Conservation (phyloP, 1,140 invertebrate species). For the Asobara japonica region DNA sequence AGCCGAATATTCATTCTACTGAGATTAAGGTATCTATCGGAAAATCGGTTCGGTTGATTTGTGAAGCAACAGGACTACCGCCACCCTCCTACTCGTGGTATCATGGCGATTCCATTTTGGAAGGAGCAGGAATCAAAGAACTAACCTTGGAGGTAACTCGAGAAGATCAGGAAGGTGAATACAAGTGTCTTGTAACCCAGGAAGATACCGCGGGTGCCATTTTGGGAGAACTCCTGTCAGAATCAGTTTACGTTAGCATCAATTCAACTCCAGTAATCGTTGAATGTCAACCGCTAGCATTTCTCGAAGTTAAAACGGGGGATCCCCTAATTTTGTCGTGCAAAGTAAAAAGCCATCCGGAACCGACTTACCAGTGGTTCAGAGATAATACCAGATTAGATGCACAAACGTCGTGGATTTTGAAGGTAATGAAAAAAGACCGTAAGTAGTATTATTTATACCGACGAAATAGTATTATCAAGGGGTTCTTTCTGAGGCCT, state of each 20-base stretch:
- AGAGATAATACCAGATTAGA: conserved; percentile 52
- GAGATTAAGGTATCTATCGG: conserved; percentile 39
- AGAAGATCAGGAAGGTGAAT: conserved; percentile 47
- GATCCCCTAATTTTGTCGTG: conserved; percentile 46
- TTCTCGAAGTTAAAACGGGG: conserved; percentile 46
- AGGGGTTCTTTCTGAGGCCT: background rate
- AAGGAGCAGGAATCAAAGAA: conserved; percentile 25
- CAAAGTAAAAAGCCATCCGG: conserved; percentile 46
- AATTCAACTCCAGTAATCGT: conserved; percentile 44
- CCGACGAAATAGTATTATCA: background rate
- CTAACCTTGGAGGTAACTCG: conserved; percentile 43
- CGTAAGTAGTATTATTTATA: background rate
- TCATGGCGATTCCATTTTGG: conserved; percentile 41
- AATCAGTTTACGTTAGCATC: conserved; percentile 43
- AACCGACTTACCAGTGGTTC: conserved; percentile 55
- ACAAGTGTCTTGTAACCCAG: conserved; percentile 49
- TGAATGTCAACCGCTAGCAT: conserved; percentile 44
- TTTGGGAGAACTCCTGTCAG: conserved; percentile 36
- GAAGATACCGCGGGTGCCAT: conserved; percentile 34
- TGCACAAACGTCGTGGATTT: conserved; percentile 42
- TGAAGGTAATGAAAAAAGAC: conserved; percentile 39
- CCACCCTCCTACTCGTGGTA: conserved; percentile 52
- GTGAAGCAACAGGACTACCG: conserved; percentile 52
- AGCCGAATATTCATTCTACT: conserved; percentile 38
- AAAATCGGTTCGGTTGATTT: conserved; percentile 39